Base-by-base conservation (phyloP, 2,888 invertebrate species). In the Emmelina monodactyla region DNA sequence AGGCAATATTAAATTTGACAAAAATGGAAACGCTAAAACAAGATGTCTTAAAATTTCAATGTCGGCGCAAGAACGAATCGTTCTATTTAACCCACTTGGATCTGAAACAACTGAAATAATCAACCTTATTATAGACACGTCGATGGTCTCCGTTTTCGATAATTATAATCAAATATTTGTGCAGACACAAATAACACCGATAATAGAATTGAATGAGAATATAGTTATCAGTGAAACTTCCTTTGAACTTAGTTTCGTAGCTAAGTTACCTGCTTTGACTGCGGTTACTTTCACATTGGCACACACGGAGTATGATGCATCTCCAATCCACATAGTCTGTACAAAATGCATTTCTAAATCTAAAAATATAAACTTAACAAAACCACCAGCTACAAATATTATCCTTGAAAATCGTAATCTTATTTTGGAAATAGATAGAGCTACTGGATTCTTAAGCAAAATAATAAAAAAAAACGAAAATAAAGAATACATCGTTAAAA, bases 41-140 rank as follows among this genome's bases (percentile, higher is more conserved):
- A 91, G 91, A 58, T n/a, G n/a, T n/a, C 85, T 92, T 25, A 85
- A 86, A 12, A 84, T 92, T 14, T 82, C 82, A 4, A 3, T 25
- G 14, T 66, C 75, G 22, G 82, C 82, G 38, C 84, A 83, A 37
- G 84, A 78, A 47, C 83, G 82, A 55, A 76, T 93, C 32, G 83
- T 94, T 0, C 65, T 97, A 0, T 95, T 91, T 57, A 97, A 97
- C 63, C 87, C 94, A 0, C 65, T 94, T 14, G 87, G 88, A 0
- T 92, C 92, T 52, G 78, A 83, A 2, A 83, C 92, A 19, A 85
- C 89, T 15, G 92, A 96, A 57, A 80, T 93, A 3, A 83, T 95
- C 4, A 87, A 87, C 31, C 55, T 97, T 1, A 69, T 85, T 50
- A 81, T 90, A 22, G 83, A 87, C 45, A 84, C 85, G 0, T 87